Evolutionary conservation across 2,797 vertebrate genomes (phyloP).

Genomic region (Rhinichthys osculus): DNA sequence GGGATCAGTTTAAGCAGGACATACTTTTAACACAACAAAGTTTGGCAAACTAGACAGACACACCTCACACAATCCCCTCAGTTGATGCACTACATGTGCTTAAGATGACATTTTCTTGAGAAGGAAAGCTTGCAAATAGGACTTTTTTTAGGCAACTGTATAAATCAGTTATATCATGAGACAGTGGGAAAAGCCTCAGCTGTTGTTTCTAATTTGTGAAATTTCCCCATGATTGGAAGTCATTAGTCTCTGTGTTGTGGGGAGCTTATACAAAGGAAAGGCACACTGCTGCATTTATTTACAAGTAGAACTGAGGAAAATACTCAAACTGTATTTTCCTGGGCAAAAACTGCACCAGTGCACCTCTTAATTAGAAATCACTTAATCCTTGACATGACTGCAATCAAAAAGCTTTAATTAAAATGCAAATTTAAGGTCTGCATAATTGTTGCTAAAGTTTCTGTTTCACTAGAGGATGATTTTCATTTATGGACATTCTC

Average conservation of each 20-base stretch:
- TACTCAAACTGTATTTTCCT: conserved; percentile 59
- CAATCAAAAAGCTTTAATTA: conserved; percentile 72
- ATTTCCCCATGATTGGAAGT: conserved; percentile 18
- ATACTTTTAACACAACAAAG: not conserved
- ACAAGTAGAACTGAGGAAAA: conserved; percentile 45
- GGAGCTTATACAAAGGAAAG: conserved; percentile 13
- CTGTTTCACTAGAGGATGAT: conserved; percentile 56
- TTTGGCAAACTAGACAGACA: conserved; percentile 3
- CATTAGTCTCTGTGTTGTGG: conserved; percentile 27
- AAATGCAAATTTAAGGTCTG: conserved; percentile 72
- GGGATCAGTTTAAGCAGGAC: not conserved
- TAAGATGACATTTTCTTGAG: not conserved
- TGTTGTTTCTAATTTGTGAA: conserved; percentile 25
- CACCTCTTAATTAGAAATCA: conserved; percentile 72
- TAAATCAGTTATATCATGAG: not conserved
- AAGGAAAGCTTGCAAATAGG: not conserved
- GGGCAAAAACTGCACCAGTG: conserved; percentile 67
- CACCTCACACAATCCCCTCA: not conserved
- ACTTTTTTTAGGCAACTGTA: no score
- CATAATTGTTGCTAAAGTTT: conserved; percentile 68
- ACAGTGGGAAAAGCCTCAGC: not conserved
- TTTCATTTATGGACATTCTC: conserved; percentile 61
- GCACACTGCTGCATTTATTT: conserved; percentile 44
- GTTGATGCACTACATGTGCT: not conserved
- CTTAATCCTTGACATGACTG: conserved; percentile 69